Conservation (phyloP, 2,888 invertebrate species). For the Phrixothrix hirtus region DNA sequence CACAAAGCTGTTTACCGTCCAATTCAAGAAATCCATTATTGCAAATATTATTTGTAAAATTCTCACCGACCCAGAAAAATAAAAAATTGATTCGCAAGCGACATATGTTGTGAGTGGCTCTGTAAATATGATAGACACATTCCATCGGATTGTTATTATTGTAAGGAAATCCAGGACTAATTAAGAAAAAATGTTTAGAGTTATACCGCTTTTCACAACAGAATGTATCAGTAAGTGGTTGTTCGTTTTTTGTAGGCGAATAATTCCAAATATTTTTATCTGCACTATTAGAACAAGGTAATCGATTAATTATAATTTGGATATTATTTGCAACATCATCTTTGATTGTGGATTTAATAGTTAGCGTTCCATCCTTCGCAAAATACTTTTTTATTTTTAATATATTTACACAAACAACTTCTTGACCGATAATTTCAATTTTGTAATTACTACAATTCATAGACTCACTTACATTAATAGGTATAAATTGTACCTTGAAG, state of each 20-base stretch:
- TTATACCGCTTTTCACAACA: constrained; percentile 56
- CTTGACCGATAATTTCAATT: constrained; percentile 57
- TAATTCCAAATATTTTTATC: not conserved
- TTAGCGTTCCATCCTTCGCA: constrained; percentile 56
- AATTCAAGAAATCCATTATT: constrained; percentile 60
- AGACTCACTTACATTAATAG: constrained; percentile 59
- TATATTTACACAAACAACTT: constrained; percentile 59
- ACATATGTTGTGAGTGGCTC: constrained; percentile 57
- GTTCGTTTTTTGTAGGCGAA: not conserved
- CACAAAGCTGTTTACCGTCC: constrained; percentile 62
- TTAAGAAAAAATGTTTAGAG: constrained; percentile 57
- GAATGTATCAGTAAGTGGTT: constrained; percentile 23
- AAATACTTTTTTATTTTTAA: constrained; percentile 57
- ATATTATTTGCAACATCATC: constrained; percentile 49
- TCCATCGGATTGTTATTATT: constrained; percentile 52
- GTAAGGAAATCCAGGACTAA: constrained; percentile 63
- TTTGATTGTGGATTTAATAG: constrained; percentile 57
- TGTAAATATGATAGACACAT: constrained; percentile 60
- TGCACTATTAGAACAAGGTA: constrained; percentile 20
- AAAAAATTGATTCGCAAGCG: constrained; percentile 60
- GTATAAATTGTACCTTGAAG: constrained; percentile 61
- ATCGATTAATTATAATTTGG: constrained; percentile 58
- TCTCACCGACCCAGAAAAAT: constrained; percentile 60
- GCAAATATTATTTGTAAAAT: constrained; percentile 50
- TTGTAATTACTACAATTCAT: constrained; percentile 59